Base-by-base conservation (phyloP, 2,888 invertebrate genomes). In the Encarsia formosa region DNA sequence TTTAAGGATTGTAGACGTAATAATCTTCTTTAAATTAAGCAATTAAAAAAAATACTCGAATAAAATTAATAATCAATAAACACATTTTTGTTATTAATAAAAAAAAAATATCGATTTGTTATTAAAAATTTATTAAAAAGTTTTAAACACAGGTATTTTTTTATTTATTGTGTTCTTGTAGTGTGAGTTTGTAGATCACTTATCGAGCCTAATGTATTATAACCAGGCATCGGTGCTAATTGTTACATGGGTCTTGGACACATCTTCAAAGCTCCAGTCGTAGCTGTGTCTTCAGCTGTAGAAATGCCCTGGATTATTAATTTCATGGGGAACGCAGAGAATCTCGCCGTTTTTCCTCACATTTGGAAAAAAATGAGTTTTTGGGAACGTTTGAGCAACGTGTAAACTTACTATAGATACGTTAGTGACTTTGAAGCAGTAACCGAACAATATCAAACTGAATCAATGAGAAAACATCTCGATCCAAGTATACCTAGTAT, bases 401-500 rank as follows among this genome's bases (percentile, higher is more conserved):
- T 56, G 0, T 2, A 57, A 6, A 5, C 0, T 1, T 51, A 54
- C 34, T 39, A 47, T 15, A 11, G 5, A 5, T 4, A 22, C 0
- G 22, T 44, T 9, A 24, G 18, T 1, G 1, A n/a, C 2, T 65
- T 58, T 35, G 35, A 42, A 6, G 18, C 16, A 2, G 40, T 41
- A 5, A 57, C 60, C 5, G 46, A 13, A 20, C 42, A 44, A 16
- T 31, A 31, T 0, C 64, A 65, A 42, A 63, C 57, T 6, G 59
- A 58, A 1, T 1, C 38, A 1, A 56, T 62, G 46, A 54, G 52
- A 15, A 63, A 65, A 32, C 57, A 66, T 18, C 51, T 69, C 13
- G 61, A 61, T 15, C 35, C 56, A 0, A 44, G 63, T 26, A 32
- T 75, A 29, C 77, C 77, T 0, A 64, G 69, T 34, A 60, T 78